Evolutionary conservation across 2,888 invertebrate genomes (phyloP).

Genomic region (Temnothorax unifasciatus): DNA sequence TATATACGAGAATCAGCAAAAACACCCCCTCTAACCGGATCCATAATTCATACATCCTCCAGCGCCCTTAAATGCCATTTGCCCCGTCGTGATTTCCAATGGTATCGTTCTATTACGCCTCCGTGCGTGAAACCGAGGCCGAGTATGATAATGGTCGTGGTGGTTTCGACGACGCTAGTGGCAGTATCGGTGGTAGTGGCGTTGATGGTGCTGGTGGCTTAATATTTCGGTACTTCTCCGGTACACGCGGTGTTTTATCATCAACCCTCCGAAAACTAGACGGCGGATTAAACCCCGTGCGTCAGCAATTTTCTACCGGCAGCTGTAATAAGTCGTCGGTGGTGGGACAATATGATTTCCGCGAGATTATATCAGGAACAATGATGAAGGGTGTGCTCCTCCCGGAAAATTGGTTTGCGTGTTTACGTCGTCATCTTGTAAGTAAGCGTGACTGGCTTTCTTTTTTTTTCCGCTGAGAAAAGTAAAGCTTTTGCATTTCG

Average conservation of each 20-base stretch:
- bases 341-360: conserved; percentile 81
- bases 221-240: conserved; percentile 57
- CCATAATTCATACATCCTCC: conserved; percentile 78
- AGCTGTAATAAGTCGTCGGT: conserved; percentile 76
- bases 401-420: conserved; percentile 77
- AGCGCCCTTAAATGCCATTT: conserved; percentile 74
- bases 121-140: conserved; percentile 52
- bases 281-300: conserved; percentile 79
- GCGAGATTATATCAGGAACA: conserved; percentile 79
- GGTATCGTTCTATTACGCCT: conserved; percentile 73
- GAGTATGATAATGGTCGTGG: conserved; percentile 31
- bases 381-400: conserved; percentile 76
- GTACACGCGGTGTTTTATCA: conserved; percentile 69
- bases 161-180: conserved; percentile 7
- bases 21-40: conserved; percentile 63
- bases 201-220: conserved; percentile 22
- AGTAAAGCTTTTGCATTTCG: conserved; percentile 30
- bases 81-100: conserved; percentile 74
- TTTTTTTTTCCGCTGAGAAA: conserved; percentile 65
- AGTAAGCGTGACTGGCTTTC: conserved; percentile 80
- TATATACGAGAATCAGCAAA: conserved; percentile 75
- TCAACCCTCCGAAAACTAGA: conserved; percentile 61
- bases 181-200: neutral
- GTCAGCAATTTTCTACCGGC: conserved; percentile 81
- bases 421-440: conserved; percentile 77